Evolutionary conservation across 2,888 invertebrate genomes (phyloP).

Genomic region (Leptinotarsa haldemani): DNA sequence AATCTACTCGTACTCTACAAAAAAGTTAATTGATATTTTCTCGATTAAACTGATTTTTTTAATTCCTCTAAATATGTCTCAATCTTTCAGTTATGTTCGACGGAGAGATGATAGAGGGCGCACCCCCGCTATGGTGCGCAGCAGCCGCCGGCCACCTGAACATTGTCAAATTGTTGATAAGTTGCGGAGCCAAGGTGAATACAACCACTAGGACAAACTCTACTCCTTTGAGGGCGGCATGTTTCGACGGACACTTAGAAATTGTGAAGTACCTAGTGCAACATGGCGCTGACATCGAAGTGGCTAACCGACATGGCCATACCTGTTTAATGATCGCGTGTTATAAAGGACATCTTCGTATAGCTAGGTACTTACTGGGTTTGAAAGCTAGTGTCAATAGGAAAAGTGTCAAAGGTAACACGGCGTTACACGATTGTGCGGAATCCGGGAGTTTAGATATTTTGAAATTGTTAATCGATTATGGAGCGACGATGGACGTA

Average conservation of each 20-base stretch:
- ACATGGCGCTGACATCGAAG: conserved; percentile 92
- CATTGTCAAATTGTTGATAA: conserved; percentile 86
- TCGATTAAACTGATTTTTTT: too few species aligned
- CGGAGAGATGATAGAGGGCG: conserved; percentile 96
- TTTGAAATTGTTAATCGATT: conserved; percentile 85
- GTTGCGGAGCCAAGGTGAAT: conserved; percentile 91
- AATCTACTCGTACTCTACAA: too few species aligned
- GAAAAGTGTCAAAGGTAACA: conserved; percentile 92
- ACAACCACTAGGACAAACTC: conserved; percentile 95
- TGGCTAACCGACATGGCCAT: conserved; percentile 81
- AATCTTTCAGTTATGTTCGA: conserved; percentile 87
- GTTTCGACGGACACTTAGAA: conserved; percentile 95
- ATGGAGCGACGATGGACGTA: conserved; percentile 92
- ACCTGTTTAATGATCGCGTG: conserved; percentile 99
- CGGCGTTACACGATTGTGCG: conserved; percentile 97
- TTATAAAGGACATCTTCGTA: conserved; percentile 92
- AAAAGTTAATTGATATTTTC: too few species aligned
- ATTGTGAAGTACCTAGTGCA: conserved; percentile 94
- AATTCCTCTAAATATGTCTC: neutral
- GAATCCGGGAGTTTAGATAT: conserved; percentile 95
- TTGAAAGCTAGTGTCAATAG: conserved; percentile 92
- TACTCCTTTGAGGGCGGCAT: conserved; percentile 93
- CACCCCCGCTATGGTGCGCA: conserved; percentile 97
- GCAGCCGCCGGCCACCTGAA: conserved; percentile 94
- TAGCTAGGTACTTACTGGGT: conserved; percentile 88